Conservation (phyloP, 2,113 vertebrate genomes). For the Rhea pennata region DNA sequence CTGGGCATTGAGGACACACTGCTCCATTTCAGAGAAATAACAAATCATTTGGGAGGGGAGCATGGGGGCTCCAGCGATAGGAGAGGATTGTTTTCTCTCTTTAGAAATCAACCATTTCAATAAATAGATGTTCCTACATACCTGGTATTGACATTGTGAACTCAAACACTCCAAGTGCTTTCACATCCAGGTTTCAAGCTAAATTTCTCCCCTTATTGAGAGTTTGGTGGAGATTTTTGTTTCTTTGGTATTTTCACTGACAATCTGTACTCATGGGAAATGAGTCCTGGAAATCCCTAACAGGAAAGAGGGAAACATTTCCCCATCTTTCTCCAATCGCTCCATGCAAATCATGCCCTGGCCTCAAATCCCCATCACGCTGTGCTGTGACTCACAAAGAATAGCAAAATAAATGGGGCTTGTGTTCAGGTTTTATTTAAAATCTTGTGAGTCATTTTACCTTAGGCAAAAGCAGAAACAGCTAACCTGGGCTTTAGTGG, state of each 20-base stretch:
- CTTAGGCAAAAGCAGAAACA: background rate
- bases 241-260: background rate
- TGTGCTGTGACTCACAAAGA: background rate
- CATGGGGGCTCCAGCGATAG: accelerated
- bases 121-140: background rate
- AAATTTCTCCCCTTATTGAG: background rate
- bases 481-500: background rate
- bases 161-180: background rate
- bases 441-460: background rate
- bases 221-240: background rate
- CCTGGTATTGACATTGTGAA: background rate
- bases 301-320: background rate
- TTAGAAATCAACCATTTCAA: background rate
- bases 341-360: too few relatives aligned
- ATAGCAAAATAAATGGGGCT: background rate
- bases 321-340: background rate
- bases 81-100: background rate
- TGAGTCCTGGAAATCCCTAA: background rate
- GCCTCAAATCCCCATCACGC: background rate
- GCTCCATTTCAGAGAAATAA: background rate
- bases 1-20: background rate
- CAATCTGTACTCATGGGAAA: background rate
- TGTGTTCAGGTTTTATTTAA: background rate
- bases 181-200: background rate
- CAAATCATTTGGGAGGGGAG: background rate